Base-by-base conservation (phyloP, 1,140 invertebrate genomes). In the Drosophila tsacasi region DNA sequence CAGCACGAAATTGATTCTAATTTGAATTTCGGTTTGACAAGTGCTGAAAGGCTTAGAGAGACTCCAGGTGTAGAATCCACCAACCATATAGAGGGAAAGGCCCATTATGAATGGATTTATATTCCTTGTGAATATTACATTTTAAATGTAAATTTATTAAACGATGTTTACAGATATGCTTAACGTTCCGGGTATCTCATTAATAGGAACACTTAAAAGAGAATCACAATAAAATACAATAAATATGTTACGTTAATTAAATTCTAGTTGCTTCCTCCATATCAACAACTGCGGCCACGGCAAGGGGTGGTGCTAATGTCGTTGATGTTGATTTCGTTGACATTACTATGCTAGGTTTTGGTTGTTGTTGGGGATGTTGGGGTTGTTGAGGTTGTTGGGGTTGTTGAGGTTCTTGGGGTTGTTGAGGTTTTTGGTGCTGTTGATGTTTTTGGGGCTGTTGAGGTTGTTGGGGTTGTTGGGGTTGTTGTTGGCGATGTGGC, bases 1-100 rank as follows among this genome's bases (percentile, higher is more conserved):
- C 23, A 60, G 32, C 8, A 76, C 35, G 2, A 25, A 35, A 30
- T 19, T 30, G 42, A 57, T 75, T 40, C 15, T 32, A 40, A 23
- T 6, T 32, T 10, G 13, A 25, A 63, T 25, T 42, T 47, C 3
- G 19, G n/a, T 37, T 42, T 55, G 67, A 71, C 60, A 69, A 69
- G 19, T 55, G 47, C 37, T 69, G 32, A 66, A 21, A 37, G 15
- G 62, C 10, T 13, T 8, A 13, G 12, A 21, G n/a, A 35, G 19
- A n/a, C n/a, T 46, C 9, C 4, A 30, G 25, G 9, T 23, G 19
- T 15, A 17, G 4, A 59, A 30, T 9, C 35, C 15, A 32, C 2
- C 27, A 13, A 42, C 13, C 17, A 5, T 21, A 6, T 10, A 10
- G 3, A 13, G 10, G 27, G 10, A 6, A 49, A 17, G 32, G 6